Conservation (phyloP, 2,888 invertebrate genomes). For the Cheilosia vernalis region DNA sequence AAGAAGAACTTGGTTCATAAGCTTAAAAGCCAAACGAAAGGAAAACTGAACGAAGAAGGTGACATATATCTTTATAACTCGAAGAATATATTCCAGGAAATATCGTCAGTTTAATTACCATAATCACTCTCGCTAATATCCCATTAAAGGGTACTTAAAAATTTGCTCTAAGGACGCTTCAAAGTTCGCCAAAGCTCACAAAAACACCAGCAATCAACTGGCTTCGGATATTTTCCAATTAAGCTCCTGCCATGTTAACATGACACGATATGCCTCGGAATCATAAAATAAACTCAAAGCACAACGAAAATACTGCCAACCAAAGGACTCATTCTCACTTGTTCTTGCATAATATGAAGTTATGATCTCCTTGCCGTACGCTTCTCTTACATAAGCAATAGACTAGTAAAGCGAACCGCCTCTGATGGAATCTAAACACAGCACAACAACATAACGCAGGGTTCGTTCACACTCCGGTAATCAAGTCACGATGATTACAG, state of each 20-base stretch:
- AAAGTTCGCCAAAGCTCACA: not conserved
- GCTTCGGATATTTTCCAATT: constrained; percentile 45
- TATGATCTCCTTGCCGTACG: constrained; percentile 56
- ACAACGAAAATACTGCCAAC: not conserved
- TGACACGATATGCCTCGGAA: constrained; percentile 46
- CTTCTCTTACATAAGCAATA: constrained; percentile 52
- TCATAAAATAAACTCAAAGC: constrained; percentile 16
- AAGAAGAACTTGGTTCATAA: too few relatives aligned
- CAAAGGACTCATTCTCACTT: constrained; percentile 65
- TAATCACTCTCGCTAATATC: too few relatives aligned
- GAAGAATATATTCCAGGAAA: too few relatives aligned
- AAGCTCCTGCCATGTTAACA: constrained; percentile 55
- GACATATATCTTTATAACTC: too few relatives aligned
- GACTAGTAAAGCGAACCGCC: constrained; percentile 17
- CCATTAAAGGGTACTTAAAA: too few relatives aligned
- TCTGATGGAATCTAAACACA: constrained; percentile 56
- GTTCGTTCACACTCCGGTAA: constrained; percentile 64
- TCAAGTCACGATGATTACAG: constrained; percentile 62
- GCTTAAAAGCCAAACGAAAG: too few relatives aligned
- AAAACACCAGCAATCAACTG: constrained; percentile 20
- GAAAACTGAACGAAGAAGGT: too few relatives aligned
- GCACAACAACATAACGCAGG: constrained; percentile 30
- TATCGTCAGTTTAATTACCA: too few relatives aligned
- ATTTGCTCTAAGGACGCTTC: too few relatives aligned
- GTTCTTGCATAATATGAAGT: constrained; percentile 57